Base-by-base conservation (phyloP, 2,797 vertebrate species). In the Aselliscus stoliczkanus region DNA sequence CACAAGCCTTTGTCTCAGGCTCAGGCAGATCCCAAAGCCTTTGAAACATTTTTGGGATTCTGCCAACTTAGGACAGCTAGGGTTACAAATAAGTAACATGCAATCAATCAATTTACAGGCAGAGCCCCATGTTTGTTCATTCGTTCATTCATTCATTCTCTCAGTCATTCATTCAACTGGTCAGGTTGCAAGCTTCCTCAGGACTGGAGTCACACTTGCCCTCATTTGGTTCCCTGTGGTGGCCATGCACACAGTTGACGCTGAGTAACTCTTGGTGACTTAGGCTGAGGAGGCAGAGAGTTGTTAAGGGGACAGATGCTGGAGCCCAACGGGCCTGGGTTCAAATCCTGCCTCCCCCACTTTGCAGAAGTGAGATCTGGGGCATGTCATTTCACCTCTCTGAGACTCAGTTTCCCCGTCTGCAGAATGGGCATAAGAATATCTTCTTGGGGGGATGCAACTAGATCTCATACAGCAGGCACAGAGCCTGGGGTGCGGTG, bases 211-310 rank as follows among this genome's bases (percentile, higher is more conserved):
- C 23, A 7, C 0, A 1, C 50, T 13, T 56, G 88, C 1, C 67
- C 39, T 70, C 29, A 1, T 3, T 11, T 64, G 47, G 39, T 25
- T 50, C 34, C 27, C 23, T 7, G 5, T 0, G 20, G 34, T 2
- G 60, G 79, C 54, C 0, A 0, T n/a, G 21, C n/a, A 1, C 0
- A 0, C 14, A 7, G 29, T 0, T 0, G 1, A 1, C 1, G 37
- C 27, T 9, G 34, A 60, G 15, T 3, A 4, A 37, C 13, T 62
- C 64, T 20, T 7, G 73, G 65, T 21, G 56, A 67, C 34, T 37
- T 27, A 11, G 70, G 13, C 8, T 3, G 3, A 88, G 42, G 87
- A 60, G 31, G 17, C 72, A 29, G 67, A 67, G 34, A 15, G 25
- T 13, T 7, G 29, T 5, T 15, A 23, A 14, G 39, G 13, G 47